These are phyloP conservation scores for Timema cristinae DNA, from an alignment of 2,888 invertebrate species.

Conservation along the genomic window DNA sequence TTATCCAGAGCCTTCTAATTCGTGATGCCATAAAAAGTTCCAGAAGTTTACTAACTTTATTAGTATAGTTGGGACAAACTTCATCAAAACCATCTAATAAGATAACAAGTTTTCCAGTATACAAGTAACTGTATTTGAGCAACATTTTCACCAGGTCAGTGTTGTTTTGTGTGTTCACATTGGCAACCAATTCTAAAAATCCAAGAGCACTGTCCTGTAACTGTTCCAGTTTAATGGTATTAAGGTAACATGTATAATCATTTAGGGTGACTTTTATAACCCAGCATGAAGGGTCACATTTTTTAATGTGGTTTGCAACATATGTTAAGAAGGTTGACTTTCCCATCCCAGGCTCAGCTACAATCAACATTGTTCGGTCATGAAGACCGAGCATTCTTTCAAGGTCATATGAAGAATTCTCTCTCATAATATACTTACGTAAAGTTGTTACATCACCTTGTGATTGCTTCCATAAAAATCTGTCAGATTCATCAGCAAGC, in stretches of 20 bases:
- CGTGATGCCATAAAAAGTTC: constrained; percentile 2
- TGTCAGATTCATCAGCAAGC: background rate
- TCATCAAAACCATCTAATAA: constrained; percentile 24
- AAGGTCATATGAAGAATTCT: background rate
- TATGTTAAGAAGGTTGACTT: constrained; percentile 19
- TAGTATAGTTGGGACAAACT: constrained; percentile 19
- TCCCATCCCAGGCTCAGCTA: constrained; percentile 24
- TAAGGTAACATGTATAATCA: constrained; percentile 17
- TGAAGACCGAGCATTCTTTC: background rate
- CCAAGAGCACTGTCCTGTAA: background rate
- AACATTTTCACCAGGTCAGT: constrained; percentile 9
- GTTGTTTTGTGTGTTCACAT: background rate
- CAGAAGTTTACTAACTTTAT: constrained; percentile 11
- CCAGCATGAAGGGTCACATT: constrained; percentile 15
- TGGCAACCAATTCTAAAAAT: constrained; percentile 9
- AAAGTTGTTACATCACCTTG: background rate
- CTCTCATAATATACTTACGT: constrained; percentile 12
- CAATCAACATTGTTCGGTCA: background rate
- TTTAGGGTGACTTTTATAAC: constrained; percentile 20
- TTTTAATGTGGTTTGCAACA: constrained; percentile 11
- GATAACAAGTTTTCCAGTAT: constrained; percentile 3
- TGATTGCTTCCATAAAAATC: constrained; percentile 9
- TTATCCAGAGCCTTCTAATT: constrained; percentile 17
- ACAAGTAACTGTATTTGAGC: constrained; percentile 15
- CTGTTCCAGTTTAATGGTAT: background rate